Base-by-base conservation (phyloP, 2,113 vertebrate genomes). In the Nycticryphes semicollaris region DNA sequence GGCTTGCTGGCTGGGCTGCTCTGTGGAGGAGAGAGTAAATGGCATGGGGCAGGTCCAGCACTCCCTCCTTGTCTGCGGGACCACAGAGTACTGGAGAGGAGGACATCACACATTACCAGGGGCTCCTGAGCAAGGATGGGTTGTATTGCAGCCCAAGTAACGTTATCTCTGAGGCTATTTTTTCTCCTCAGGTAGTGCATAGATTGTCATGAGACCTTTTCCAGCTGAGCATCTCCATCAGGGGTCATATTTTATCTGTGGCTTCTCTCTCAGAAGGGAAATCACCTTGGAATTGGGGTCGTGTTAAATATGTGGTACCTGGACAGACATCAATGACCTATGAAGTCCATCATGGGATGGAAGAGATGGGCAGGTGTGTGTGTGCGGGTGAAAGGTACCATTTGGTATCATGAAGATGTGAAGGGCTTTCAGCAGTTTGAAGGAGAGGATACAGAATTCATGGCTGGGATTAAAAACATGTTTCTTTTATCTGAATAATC, bases 231-330 rank as follows among this genome's bases (percentile, higher is more conserved):
- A 62, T 19, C 79, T 33, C 41, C 35, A 43, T 48, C 41, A 70
- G 75, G 74, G 94, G 70, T 75, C 23, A 3, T 56, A n/a, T 87
- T 80, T 94, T 80, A 83, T 53, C 57, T 73, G 45, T 88, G 56
- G 7, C 54, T 85, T 80, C 48, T 83, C 69, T 66, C 67, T 88
- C 35, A 79, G 41, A 75, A 79, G 48, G 60, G 18, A 82, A 63
- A 39, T 79, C 75, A 51, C 24, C 56, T 78, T 12, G 27, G 43
- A 90, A 87, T 4, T 83, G 39, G 21, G 69, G 51, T 64, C 48
- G 18, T 37, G 35, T 82, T 90, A 90, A 57, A 24, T 78, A 41
- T 13, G 20, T 60, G 56, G 37, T 24, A 30, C 19, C 50, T 81
- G 28, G 76, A 47, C 22, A 84, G 78, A 67, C n/a, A 75, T 41